Evolutionary conservation across 2,888 invertebrate genomes (phyloP).

Genomic region (Tubiluchus corallicola): DNA sequence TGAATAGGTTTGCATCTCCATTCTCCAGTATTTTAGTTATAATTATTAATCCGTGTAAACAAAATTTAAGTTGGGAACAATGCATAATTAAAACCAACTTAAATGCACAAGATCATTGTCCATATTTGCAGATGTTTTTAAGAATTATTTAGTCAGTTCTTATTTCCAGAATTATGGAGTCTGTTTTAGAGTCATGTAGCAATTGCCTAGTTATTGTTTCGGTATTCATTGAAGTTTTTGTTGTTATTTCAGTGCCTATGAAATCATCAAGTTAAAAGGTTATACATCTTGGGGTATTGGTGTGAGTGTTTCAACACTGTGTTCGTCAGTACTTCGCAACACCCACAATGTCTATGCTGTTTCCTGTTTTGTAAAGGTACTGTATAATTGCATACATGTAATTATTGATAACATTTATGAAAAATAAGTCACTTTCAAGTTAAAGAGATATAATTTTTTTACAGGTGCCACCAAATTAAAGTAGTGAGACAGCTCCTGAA

Average conservation of each 20-base stretch:
- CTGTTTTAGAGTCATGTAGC: no score
- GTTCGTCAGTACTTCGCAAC: conserved; percentile 50
- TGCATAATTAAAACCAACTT: no score
- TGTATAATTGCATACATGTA: background rate
- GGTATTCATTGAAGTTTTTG: no score
- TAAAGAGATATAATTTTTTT: conserved; percentile 33
- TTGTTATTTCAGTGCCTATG: conserved; percentile 46
- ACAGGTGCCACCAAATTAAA: conserved; percentile 26
- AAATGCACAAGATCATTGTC: no score
- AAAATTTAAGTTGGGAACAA: no score
- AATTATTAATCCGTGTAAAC: background rate
- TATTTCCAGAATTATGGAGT: no score
- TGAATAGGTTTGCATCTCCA: conserved; percentile 38
- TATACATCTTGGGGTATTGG: conserved; percentile 84
- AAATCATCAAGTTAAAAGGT: conserved; percentile 67
- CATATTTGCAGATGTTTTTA: no score
- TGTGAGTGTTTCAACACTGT: conserved; percentile 50
- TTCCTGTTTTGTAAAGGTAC: conserved; percentile 49
- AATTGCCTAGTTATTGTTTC: no score
- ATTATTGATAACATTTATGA: no score
- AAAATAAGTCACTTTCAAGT: conserved; percentile 30
- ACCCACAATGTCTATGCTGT: conserved; percentile 54
- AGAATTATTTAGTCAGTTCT: no score
- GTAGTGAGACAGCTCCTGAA: no score
- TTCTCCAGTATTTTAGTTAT: conserved; percentile 1